Evolutionary conservation across 2,113 vertebrate species (phyloP).

Genomic region (Rhynchomys soricoides): DNA sequence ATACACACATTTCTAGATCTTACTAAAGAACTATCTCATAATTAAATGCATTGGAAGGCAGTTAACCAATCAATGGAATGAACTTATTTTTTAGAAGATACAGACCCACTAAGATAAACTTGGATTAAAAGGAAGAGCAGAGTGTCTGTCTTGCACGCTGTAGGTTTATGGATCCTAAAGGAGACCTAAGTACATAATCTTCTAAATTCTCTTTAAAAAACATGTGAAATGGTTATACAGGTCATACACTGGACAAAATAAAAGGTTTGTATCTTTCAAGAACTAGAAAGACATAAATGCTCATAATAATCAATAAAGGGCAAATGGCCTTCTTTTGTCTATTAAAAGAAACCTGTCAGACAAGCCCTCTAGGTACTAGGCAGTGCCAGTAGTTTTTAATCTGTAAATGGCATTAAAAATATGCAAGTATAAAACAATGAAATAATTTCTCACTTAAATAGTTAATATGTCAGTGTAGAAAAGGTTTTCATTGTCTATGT

Average conservation of each 20-base stretch:
- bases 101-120: not conserved
- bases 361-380: not conserved
- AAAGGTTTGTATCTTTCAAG: constrained; percentile 43
- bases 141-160: not conserved
- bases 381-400: not conserved
- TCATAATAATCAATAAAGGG: constrained; percentile 56
- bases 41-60: constrained; percentile 56
- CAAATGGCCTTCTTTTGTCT: constrained; percentile 28
- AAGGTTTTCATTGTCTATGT: not conserved
- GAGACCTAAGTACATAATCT: not conserved
- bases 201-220: constrained; percentile 36
- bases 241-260: constrained; percentile 21
- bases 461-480: not conserved
- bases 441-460: not conserved
- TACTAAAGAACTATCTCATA: constrained; percentile 59
- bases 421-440: constrained; percentile 32
- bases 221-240: not conserved
- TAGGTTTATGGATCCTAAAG: not conserved
- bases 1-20: constrained; percentile 60
- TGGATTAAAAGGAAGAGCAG: constrained; percentile 50
- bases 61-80: constrained; percentile 49
- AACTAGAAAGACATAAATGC: constrained; percentile 43
- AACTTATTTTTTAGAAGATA: constrained; percentile 46
- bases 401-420: constrained; percentile 14
- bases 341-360: not conserved